Percentiles rank a stretch among this genome's conserved stretches.
phyloP scores from a whole-genome alignment of 2,797 vertebrate species.

The Galaxias olidus region DNA sequence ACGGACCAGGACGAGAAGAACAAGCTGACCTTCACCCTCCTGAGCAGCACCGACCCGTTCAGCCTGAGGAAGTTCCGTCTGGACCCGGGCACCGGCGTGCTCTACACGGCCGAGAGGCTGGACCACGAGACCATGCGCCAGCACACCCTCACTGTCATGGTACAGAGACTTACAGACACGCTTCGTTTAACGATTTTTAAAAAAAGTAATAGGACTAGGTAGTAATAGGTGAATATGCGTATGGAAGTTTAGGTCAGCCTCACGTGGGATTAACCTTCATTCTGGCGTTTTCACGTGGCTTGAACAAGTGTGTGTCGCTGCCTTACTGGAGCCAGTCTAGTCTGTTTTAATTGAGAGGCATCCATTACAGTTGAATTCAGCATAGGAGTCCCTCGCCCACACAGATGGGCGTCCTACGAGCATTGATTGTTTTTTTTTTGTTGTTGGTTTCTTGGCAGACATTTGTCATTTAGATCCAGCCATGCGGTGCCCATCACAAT shows the following conservation, averaged over 20 bases:
- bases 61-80: constrained; percentile 95
- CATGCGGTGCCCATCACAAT: constrained; percentile 15
- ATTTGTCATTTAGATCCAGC: constrained; percentile 25
- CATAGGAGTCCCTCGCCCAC: not conserved
- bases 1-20: constrained; percentile 95
- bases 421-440: constrained; percentile 27
- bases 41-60: constrained; percentile 90
- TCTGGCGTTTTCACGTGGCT: too few relatives aligned
- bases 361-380: not conserved
- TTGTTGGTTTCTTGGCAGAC: not conserved
- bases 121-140: constrained; percentile 92
- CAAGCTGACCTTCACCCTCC: constrained; percentile 92
- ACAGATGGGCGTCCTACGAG: not conserved
- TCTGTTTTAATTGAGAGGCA: too few relatives aligned
- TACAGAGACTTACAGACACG: constrained; percentile 48
- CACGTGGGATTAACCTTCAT: too few relatives aligned
- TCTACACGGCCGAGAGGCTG: constrained; percentile 87
- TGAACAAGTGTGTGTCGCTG: too few relatives aligned
- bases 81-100: constrained; percentile 87
- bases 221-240: too few relatives aligned
- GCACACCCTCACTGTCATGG: constrained; percentile 94
- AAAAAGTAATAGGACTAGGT: too few relatives aligned
- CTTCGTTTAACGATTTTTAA: too few relatives aligned
- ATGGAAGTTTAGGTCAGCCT: too few relatives aligned
- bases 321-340: too few relatives aligned